A percentile compares a stretch with the other conserved stretches of the same genome.
Evolutionary conservation across 1,140 invertebrate species (phyloP).

Genomic region (Marisa cornuarietis): DNA sequence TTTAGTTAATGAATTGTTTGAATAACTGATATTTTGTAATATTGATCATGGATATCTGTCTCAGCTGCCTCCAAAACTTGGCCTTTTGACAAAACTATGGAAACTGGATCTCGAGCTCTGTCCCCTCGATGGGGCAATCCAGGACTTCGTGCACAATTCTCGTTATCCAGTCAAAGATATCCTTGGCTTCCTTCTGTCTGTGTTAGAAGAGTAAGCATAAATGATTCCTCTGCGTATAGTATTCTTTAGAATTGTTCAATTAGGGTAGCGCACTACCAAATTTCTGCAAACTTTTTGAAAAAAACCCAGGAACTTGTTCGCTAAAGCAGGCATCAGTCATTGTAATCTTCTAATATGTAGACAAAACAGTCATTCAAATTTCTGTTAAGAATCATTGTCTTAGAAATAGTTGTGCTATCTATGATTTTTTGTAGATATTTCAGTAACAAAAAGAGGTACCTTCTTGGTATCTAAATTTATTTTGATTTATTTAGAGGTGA

Average conservation of each 20-base stretch:
- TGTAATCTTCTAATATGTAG: no score
- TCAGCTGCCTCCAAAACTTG: constrained; percentile 90
- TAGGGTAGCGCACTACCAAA: background rate
- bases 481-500: no score
- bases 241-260: background rate
- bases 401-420: no score
- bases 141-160: constrained; percentile 88
- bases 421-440: no score
- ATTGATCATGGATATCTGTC: background rate
- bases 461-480: no score
- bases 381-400: no score
- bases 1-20: background rate
- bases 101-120: constrained; percentile 94
- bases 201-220: constrained; percentile 70
- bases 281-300: background rate
- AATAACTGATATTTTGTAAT: background rate
- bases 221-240: background rate
- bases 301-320: no score
- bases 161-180: constrained; percentile 94
- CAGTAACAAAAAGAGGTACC: no score
- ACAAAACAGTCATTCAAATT: no score
- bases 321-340: no score
- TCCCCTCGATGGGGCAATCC: constrained; percentile 84
- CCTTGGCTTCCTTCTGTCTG: constrained; percentile 89
- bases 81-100: constrained; percentile 91